These are phyloP conservation scores for Agrochola lychnidis DNA, from an alignment of 2,888 invertebrate species.

Conservation along the genomic window DNA sequence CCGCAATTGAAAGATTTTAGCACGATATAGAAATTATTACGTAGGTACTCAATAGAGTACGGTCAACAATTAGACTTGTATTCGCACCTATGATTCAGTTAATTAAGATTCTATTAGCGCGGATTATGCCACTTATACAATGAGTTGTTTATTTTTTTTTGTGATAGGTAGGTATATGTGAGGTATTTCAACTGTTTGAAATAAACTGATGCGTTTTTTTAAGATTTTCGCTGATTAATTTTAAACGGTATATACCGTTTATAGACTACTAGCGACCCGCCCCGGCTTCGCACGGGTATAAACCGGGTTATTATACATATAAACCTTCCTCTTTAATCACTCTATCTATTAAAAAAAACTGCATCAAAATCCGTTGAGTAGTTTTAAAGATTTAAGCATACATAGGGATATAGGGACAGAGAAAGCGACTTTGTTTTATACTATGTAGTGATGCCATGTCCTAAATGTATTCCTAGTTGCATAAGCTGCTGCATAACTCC, in stretches of 20 bases:
- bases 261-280: no score
- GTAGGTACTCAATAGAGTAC: slow-evolving; percentile 22
- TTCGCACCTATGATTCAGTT: slow-evolving; percentile 32
- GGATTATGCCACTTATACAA: slow-evolving; percentile 32
- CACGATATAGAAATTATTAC: slow-evolving; percentile 6
- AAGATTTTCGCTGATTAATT: neutral
- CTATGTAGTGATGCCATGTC: no score
- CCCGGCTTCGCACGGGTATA: no score
- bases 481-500: neutral
- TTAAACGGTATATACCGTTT: no score
- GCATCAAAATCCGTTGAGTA: no score
- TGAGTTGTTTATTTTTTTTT: slow-evolving; percentile 37
- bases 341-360: no score
- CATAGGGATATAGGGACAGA: no score
- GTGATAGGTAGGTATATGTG: slow-evolving; percentile 4
- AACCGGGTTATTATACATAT: no score
- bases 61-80: slow-evolving; percentile 33
- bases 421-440: no score
- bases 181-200: slow-evolving; percentile 17
- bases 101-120: slow-evolving; percentile 45
- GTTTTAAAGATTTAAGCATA: no score
- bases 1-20: slow-evolving; percentile 2
- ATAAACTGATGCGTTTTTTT: slow-evolving; percentile 18
- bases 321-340: no score
- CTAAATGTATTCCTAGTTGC: neutral